Evolutionary conservation across 64 coral and sea anemone genomes (phyloP).

Genomic region (Montipora cactus): DNA sequence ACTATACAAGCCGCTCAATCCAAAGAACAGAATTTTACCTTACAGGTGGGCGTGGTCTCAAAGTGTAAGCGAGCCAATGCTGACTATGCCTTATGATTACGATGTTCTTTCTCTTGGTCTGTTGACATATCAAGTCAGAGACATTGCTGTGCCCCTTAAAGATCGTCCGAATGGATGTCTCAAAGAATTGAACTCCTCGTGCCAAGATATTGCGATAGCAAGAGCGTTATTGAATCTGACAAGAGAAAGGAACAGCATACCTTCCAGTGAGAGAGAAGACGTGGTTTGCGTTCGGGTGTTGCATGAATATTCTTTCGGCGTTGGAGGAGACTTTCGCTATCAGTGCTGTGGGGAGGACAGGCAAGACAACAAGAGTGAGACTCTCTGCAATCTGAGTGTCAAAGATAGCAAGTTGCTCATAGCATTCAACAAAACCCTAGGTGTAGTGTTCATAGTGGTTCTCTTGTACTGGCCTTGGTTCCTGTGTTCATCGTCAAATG

Average conservation of each 20-base stretch:
- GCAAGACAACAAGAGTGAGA: not conserved
- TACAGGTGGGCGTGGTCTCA: slow-evolving; percentile 41
- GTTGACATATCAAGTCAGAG: slow-evolving; percentile 52
- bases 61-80: slow-evolving; percentile 28
- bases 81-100: slow-evolving; percentile 43
- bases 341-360: slow-evolving; percentile 28
- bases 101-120: slow-evolving; percentile 62
- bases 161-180: slow-evolving; percentile 2
- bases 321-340: slow-evolving; percentile 45
- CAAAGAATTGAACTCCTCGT: slow-evolving; percentile 14
- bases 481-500: slow-evolving; percentile 12
- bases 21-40: slow-evolving; percentile 42
- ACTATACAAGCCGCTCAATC: slow-evolving; percentile 7
- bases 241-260: not conserved
- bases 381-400: slow-evolving; percentile 16
- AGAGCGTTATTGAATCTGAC: slow-evolving; percentile 20
- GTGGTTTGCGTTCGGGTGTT: slow-evolving; percentile 62
- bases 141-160: slow-evolving; percentile 4
- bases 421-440: slow-evolving; percentile 35
- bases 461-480: slow-evolving; percentile 51
- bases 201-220: slow-evolving; percentile 24
- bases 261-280: not conserved
- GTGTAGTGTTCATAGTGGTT: not conserved
- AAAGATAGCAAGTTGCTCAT: slow-evolving; percentile 29
- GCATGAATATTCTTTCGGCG: slow-evolving; percentile 48